Conservation (phyloP, 2,113 vertebrate species). For the Collichthys lucidus region DNA sequence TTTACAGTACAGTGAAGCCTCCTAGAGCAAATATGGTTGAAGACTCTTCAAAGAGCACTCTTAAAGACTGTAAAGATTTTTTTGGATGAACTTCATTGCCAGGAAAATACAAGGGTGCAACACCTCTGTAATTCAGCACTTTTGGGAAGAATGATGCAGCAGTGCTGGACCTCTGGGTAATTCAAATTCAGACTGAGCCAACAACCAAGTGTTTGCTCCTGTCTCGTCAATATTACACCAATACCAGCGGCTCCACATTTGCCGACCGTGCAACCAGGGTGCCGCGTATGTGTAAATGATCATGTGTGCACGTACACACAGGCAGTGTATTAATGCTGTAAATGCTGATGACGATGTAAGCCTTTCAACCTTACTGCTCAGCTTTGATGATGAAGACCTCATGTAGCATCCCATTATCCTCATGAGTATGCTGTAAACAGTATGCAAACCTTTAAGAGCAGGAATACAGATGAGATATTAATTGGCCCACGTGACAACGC, state of each 20-base stretch:
- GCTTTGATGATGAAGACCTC: not conserved
- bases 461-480: slow-evolving; percentile 24
- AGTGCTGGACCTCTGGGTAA: slow-evolving; percentile 8
- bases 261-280: not conserved
- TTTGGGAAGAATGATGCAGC: slow-evolving; percentile 2
- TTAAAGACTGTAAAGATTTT: not conserved
- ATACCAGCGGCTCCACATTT: not conserved
- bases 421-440: not conserved
- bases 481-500: slow-evolving; percentile 17
- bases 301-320: not conserved
- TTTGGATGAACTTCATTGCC: not conserved
- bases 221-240: slow-evolving; percentile 16
- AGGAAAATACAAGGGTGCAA: not conserved
- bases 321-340: not conserved
- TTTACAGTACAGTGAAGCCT: not conserved
- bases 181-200: slow-evolving; percentile 22
- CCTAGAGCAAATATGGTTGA: not conserved
- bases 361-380: slow-evolving; percentile 3
- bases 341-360: not conserved
- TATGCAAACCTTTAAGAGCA: not conserved
- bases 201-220: not conserved
- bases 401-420: slow-evolving; percentile 1
- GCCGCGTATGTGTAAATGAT: not conserved
- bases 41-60: not conserved
- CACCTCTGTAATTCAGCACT: slow-evolving; percentile 7